These are phyloP conservation scores for Macrotis lagotis DNA, from an alignment of 2,113 vertebrate genomes.

Conservation along the genomic window DNA sequence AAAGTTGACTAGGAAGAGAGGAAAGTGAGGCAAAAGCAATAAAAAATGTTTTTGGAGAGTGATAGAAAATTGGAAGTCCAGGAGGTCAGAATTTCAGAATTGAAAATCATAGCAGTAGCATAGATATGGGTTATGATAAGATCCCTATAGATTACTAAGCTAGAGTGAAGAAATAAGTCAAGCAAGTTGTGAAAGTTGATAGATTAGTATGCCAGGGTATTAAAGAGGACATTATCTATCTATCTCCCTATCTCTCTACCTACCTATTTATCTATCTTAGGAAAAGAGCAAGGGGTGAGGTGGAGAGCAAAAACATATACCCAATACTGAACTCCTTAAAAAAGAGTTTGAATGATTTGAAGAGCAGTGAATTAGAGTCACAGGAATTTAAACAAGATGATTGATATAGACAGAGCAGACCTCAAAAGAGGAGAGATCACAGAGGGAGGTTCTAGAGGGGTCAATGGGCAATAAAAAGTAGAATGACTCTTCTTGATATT, in stretches of 20 bases:
- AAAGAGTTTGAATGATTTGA: background rate
- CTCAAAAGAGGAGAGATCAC: background rate
- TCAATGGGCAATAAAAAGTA: background rate
- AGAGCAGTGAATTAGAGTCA: background rate
- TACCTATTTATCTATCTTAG: no score
- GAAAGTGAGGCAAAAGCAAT: background rate
- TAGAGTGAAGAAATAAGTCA: no score
- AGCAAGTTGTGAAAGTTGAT: no score
- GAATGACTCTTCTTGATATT: background rate
- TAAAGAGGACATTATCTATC: no score
- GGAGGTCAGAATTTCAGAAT: background rate
- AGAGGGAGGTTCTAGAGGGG: background rate
- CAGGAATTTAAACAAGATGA: background rate
- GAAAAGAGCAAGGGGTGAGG: background rate
- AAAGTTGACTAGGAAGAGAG: background rate
- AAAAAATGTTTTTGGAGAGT: no score
- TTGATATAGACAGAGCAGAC: background rate
- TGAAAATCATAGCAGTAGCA: background rate
- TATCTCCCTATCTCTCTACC: no score
- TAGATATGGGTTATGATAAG: background rate
- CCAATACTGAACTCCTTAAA: background rate
- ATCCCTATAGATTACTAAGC: no score
- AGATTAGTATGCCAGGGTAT: no score
- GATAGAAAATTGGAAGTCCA: background rate
- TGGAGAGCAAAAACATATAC: background rate